Evolutionary conservation across 23 tunicate species (phyloP).

Genomic region (Styela clava): DNA sequence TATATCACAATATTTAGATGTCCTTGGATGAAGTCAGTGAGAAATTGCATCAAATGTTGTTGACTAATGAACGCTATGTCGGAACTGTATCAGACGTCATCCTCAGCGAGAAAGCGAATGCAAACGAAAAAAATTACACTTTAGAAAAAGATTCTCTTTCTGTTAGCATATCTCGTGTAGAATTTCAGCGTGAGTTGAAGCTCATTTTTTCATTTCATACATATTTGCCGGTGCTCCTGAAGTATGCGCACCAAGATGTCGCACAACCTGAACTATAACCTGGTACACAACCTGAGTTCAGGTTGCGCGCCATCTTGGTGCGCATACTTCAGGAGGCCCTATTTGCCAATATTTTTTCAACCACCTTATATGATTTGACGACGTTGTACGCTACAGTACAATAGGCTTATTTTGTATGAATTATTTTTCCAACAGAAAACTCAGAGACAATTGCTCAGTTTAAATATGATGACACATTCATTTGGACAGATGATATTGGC

Average conservation of each 20-base stretch:
- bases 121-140: background rate
- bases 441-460: slow-evolving; percentile 6
- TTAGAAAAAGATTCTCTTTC: slow-evolving; percentile 18
- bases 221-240: background rate
- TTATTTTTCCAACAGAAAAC: background rate
- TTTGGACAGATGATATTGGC: background rate
- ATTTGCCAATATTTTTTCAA: too few species aligned
- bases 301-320: too few species aligned
- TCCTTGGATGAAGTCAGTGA: slow-evolving; percentile 5
- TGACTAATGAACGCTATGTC: slow-evolving; percentile 55
- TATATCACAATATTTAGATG: slow-evolving; percentile 34
- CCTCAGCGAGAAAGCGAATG: background rate
- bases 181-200: background rate
- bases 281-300: too few species aligned
- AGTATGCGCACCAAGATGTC: too few species aligned
- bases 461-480: background rate
- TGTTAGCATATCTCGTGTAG: slow-evolving; percentile 1
- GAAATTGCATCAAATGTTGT: slow-evolving; percentile 33
- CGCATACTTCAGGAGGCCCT: too few species aligned
- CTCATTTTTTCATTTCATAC: background rate
- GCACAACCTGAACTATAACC: too few species aligned
- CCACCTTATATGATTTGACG: too few species aligned
- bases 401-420: too few species aligned
- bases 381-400: too few species aligned
- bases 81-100: slow-evolving; percentile 46